Evolutionary conservation across 2,797 vertebrate species (phyloP), one percentile per base, ranked within the genome.

Genomic region (Urocyon cinereoargenteus): DNA sequence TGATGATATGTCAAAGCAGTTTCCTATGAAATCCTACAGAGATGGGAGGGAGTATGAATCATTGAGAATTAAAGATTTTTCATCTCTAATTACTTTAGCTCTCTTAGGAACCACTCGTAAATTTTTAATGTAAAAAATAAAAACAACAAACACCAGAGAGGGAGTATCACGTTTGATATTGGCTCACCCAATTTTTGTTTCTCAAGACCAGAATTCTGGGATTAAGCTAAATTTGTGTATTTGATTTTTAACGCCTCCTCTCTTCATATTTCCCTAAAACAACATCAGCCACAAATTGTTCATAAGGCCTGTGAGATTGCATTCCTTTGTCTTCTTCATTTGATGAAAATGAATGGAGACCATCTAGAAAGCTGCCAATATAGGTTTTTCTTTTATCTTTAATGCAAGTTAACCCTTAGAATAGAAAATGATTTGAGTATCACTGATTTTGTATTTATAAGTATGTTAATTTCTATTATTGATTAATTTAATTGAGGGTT

Each of bases 1-100:
- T 96, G 96, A 98, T 98, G 97, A 97, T 97, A 97, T 66, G 95
- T 78, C 97, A 98, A 96, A 97, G 96, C 73, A 36, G 97, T 98
- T 98, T 97, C 95, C 97, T 86, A 78, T 36, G 70, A 96, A 98
- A 96, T 94, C 95, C 96, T 95, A 66, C 87, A 96, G 90, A 97
- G 70, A 19, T 70, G 85, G 96, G 94, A 94, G 97, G 93, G 72
- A 92, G 62, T 78, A 92, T 83, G 45, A 92, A 96, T 98, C 94
- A 94, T 45, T 64, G 94, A 95, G 57, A 98, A 96, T 97, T 49
- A 90, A 66, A 34, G 75, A 75, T 83, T 97, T 97, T 95, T 89
- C 61, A 57, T 84, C 86, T 82, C 97, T 98, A 93, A 95, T 98
- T 98, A 83, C 4, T 19, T 49, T 86, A 91, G 51, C 18, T 40